Percentiles rank a stretch among this genome's conserved stretches.
Conservation (phyloP, 2,797 vertebrate species). For the Agapornis canus region DNA sequence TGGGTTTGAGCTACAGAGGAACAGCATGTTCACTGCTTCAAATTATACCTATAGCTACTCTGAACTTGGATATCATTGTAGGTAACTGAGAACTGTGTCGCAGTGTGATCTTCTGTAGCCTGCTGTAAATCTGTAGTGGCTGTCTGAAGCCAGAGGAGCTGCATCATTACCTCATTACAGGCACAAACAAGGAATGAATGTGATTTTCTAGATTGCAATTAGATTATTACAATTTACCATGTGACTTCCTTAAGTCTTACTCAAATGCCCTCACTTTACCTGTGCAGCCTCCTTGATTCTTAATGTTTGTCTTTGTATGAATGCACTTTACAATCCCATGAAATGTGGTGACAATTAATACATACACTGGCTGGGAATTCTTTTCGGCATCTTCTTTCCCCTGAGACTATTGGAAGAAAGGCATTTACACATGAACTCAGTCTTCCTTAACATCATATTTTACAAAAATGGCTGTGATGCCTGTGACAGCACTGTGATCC, state of each 20-base stretch:
- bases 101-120: not conserved
- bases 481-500: conserved; percentile 62
- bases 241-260: conserved; percentile 10
- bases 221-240: not conserved
- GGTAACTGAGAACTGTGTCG: not conserved
- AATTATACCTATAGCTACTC: not conserved
- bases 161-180: conserved; percentile 14
- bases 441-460: conserved; percentile 67
- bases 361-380: conserved; percentile 14
- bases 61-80: not conserved
- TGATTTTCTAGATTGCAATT: conserved; percentile 21
- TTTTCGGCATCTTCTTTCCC: conserved; percentile 53
- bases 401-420: conserved; percentile 44
- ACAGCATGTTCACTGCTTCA: rapidly evolving
- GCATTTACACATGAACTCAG: conserved; percentile 69
- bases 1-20: not conserved
- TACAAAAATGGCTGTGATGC: conserved; percentile 66
- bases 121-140: not conserved
- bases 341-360: conserved; percentile 60
- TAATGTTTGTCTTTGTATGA: not conserved
- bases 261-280: conserved; percentile 9
- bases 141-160: not conserved
- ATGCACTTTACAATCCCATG: conserved; percentile 1
- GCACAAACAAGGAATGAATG: not conserved
- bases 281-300: not conserved